Conservation (phyloP, 2,888 invertebrate species). For the Pristionchus mayeri region DNA sequence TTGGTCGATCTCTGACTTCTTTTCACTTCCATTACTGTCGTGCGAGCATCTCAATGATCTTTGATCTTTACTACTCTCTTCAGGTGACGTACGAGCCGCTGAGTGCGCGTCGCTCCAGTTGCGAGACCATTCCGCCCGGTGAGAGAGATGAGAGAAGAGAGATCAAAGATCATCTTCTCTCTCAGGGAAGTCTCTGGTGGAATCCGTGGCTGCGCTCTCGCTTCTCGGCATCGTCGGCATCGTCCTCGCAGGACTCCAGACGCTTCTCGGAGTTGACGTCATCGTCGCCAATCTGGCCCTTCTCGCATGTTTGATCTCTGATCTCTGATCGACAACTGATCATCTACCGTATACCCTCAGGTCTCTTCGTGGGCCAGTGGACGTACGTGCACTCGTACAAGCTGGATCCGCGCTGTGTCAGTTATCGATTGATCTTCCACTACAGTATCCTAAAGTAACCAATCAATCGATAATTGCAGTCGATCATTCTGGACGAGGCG, state of each 20-base stretch:
- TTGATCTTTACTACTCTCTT: neutral
- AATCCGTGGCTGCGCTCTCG: neutral
- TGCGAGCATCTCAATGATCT: neutral
- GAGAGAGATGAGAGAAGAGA: neutral
- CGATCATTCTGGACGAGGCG: slow-evolving; percentile 15
- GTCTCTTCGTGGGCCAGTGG: neutral
- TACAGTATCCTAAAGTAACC: neutral
- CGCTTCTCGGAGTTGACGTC: neutral
- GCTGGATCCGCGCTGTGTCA: slow-evolving; percentile 21
- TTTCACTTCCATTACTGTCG: neutral
- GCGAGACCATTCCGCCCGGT: neutral
- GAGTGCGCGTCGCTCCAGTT: neutral
- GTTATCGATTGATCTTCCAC: neutral
- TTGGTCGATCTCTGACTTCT: neutral
- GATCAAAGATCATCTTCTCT: neutral
- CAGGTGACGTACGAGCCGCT: neutral
- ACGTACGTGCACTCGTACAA: slow-evolving; percentile 22
- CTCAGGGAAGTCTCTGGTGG: neutral
- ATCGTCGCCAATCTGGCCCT: neutral
- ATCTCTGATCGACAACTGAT: neutral
- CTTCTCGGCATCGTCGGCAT: neutral
- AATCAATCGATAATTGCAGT: neutral
- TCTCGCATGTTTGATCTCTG: neutral
- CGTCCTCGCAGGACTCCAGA: neutral
- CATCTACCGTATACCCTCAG: neutral